Conservation (phyloP, 2,797 vertebrate species). For the Crypturellus tataupa region DNA sequence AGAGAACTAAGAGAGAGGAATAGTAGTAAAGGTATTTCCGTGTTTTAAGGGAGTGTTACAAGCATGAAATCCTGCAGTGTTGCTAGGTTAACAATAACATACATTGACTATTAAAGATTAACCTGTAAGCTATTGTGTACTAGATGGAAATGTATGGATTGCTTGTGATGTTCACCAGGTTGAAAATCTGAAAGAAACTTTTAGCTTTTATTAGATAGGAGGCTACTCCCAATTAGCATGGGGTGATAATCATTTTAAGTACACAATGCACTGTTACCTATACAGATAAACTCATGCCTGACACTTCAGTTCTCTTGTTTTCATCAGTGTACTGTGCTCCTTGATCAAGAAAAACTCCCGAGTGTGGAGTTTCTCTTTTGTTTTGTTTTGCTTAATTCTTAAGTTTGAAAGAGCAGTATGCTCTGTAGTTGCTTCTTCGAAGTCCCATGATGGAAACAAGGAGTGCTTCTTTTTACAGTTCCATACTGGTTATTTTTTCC, state of each 20-base stretch:
- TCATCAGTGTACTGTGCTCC: not conserved
- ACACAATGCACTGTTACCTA: not conserved
- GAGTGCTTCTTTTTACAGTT: not conserved
- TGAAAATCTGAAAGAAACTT: not conserved
- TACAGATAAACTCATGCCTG: not conserved
- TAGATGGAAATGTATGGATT: not conserved
- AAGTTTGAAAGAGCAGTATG: not conserved
- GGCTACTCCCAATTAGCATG: not conserved
- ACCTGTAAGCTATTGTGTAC: not conserved
- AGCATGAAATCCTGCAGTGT: not conserved
- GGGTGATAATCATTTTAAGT: not conserved
- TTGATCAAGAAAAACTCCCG: not conserved
- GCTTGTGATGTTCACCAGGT: not conserved
- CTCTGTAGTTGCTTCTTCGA: not conserved
- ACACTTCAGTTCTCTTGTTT: not conserved
- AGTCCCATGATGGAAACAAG: accelerated
- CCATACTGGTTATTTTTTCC: not conserved
- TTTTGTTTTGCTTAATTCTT: not conserved
- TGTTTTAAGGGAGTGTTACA: not conserved
- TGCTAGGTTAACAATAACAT: not conserved
- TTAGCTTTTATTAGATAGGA: conserved; percentile 1
- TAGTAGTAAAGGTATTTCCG: not conserved
- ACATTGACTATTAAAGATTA: not conserved
- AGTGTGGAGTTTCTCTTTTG: not conserved
- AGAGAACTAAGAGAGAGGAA: too few relatives aligned